Base-by-base conservation (phyloP, 2,888 invertebrate species). In the Brachyptera risi region DNA sequence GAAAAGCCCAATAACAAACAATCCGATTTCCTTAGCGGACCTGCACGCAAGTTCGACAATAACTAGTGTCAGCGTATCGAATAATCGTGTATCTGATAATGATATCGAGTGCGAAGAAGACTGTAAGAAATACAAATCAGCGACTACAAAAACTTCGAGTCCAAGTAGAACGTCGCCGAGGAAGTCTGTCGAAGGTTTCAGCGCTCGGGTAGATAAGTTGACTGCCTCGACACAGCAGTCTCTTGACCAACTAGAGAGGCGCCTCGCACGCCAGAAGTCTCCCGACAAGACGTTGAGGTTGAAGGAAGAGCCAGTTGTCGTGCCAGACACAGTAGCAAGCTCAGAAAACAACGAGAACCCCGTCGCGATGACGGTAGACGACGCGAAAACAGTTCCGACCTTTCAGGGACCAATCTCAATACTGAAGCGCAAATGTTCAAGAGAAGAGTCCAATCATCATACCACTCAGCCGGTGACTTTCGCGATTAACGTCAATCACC, bases 401-500 rank as follows among this genome's bases (percentile, higher is more conserved):
- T n/a, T n/a, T n/a, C 61, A 56, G 17, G 70, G 71, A 27, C 82
- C 82, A 49, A 77, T 82, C 62, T 82, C 83, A 11, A 83, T 84
- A 65, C 71, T 84, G 27, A 84, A 83, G 69, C 75, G 80, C 64
- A 82, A 82, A 71, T 75, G 76, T 17, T 75, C 76, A 21, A 51
- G 63, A 7, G 67, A 67, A 24, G 66, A 64, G n/a, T 15, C 38
- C 17, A 17, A 19, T 13, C 24, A 5, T 19, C 2, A 21, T 21
- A 21, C 42, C 42, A 17, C 17, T 21, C 42, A 42, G 4, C 42
- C 42, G 15, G 89, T 90, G 3, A 90, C 88, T n/a, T 89, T 89
- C 75, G 88, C 88, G 5, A 87, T 88, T 1, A 87, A 80, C 70
- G 88, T 89, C 59, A 81, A 83, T 15, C 17, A 27, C 15, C 31